Conservation (phyloP, 2,113 vertebrate genomes). For the Oxyruncus cristatus region DNA sequence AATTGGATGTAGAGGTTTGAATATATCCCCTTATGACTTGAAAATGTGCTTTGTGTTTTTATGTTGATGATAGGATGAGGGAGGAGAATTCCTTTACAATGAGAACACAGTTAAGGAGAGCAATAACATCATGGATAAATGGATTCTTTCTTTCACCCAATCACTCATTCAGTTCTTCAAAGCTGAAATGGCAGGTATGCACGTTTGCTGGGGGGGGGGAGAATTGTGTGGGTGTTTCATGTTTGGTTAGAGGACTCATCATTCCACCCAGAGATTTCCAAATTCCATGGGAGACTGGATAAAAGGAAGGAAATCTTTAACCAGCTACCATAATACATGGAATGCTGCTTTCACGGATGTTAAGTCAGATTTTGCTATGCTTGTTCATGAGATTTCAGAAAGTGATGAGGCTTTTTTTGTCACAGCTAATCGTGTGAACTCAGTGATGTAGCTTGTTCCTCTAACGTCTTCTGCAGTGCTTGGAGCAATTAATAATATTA, state of each 20-base stretch:
- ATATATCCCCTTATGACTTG: neutral
- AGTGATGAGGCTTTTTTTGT: neutral
- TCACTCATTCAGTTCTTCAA: constrained; percentile 94
- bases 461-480: neutral
- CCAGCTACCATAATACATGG: neutral
- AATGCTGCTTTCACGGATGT: neutral
- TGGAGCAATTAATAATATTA: neutral
- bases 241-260: neutral
- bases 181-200: constrained; percentile 90
- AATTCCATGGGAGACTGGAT: neutral
- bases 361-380: neutral
- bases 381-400: neutral
- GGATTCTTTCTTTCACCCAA: constrained; percentile 96
- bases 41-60: constrained; percentile 38
- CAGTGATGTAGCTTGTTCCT: neutral
- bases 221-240: neutral
- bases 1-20: neutral
- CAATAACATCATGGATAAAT: constrained; percentile 94
- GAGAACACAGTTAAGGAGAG: constrained; percentile 83
- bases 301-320: neutral
- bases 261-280: neutral
- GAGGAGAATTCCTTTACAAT: constrained; percentile 86
- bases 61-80: constrained; percentile 81
- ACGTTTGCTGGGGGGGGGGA: neutral
- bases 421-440: neutral